Percentiles rank a stretch among this genome's conserved stretches.
Evolutionary conservation across 2,113 vertebrate species (phyloP).

Genomic region (Leucosticte australis): DNA sequence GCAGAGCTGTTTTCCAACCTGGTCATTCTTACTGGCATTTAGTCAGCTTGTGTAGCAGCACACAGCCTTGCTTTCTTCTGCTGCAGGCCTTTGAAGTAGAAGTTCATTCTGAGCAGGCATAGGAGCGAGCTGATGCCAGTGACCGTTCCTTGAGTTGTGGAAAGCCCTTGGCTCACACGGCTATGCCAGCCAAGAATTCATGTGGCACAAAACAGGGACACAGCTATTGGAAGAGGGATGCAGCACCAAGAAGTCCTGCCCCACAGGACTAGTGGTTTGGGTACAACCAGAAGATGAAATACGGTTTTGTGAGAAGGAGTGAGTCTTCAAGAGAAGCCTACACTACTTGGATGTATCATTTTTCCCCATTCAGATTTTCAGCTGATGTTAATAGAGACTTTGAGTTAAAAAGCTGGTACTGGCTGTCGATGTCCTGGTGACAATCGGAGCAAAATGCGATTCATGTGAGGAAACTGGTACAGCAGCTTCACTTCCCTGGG

Average conservation of each 20-base stretch:
- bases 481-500: background rate
- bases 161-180: background rate
- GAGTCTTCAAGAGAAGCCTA: background rate
- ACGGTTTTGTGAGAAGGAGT: background rate
- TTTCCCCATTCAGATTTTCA: background rate
- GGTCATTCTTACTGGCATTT: background rate
- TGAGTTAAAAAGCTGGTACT: background rate
- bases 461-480: background rate
- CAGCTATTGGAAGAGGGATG: background rate
- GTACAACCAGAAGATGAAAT: background rate
- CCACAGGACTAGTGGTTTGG: background rate
- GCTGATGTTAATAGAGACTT: background rate
- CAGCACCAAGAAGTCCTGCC: background rate
- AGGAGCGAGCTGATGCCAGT: background rate
- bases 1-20: background rate
- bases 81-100: background rate
- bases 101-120: background rate
- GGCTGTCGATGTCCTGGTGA: background rate
- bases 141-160: background rate
- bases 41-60: background rate
- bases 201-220: background rate
- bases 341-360: background rate
- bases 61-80: background rate
- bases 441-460: background rate
- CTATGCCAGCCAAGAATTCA: rapidly evolving